Base-by-base conservation (phyloP, 92 coral and sea anemone genomes). In the Epizoanthus illoricatus region DNA sequence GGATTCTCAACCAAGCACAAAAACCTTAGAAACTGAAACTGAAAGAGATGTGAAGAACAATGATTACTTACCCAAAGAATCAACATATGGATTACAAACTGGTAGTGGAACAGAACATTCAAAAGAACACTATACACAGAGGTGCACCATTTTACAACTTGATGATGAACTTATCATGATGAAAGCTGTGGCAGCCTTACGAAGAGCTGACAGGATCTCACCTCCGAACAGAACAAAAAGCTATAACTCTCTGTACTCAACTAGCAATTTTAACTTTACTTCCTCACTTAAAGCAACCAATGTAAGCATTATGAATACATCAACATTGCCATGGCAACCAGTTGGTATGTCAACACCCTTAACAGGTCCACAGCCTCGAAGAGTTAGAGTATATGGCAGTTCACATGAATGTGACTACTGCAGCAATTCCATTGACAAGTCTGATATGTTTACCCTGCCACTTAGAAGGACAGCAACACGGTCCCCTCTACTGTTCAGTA, bases 311-410 rank as follows among this genome's bases (percentile, higher is more conserved):
- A 84, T 88, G 83, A 88, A 87, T 58, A 65, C 67, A 71, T 84
- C 92, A 39, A 81, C 91, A 52, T 84, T 85, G 20, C 90, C 90
- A 80, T 90, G 94, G 94, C 92, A 90, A 73, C 97, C 97, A 55
- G 94, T 92, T 40, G 84, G 87, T 40, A 86, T 92, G 94, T 92
- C 97, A n/a, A 92, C 97, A 15, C 97, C 97, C 71, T 63, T 93
- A 61, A 75, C 76, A 24, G 69, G 74, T 12, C 75, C 60, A 43
- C 56, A 80, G 3, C 59, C 69, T 33, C 76, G 82, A 80, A 65
- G 76, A 24, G 57, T 76, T 28, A 45, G 68, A 56, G 87, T 79
- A 42, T 45, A 67, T 88, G 83, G 76, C 68, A 73, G 88, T 73
- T 65, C 52, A 59, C 74, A 84, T 80, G 83, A 86, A 23, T 84